Conservation (phyloP, 1,140 invertebrate genomes). For the Ridgeia piscesae region DNA sequence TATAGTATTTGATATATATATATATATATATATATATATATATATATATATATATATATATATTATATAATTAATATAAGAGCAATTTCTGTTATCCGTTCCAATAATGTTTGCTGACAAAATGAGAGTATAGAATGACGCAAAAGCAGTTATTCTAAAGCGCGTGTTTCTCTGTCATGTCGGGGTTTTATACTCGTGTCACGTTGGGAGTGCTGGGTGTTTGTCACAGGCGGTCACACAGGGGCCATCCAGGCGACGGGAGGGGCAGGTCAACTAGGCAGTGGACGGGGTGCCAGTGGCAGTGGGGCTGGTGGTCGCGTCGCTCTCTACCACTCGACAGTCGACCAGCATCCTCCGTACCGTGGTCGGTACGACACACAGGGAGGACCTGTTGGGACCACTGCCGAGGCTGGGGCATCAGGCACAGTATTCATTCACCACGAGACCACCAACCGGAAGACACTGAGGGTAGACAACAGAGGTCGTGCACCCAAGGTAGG, state of each 20-base stretch:
- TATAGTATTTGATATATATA: no score
- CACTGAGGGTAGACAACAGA: slow-evolving; percentile 40
- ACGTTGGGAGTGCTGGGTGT: no score
- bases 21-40: no score
- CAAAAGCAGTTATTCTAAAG: no score
- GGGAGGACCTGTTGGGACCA: slow-evolving; percentile 33
- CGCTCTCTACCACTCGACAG: slow-evolving; percentile 38
- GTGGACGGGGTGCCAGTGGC: slow-evolving; percentile 35
- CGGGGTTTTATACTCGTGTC: no score
- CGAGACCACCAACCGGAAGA: slow-evolving; percentile 22
- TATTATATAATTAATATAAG: no score
- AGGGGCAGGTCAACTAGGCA: slow-evolving; percentile 41
- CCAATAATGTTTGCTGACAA: no score
- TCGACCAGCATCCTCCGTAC: slow-evolving; percentile 41
- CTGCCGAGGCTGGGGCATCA: slow-evolving; percentile 39
- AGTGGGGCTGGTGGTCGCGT: slow-evolving; percentile 43
- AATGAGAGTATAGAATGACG: no score
- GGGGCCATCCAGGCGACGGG: slow-evolving; percentile 35
- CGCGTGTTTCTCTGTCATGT: no score
- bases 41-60: no score
- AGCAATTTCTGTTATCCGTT: no score
- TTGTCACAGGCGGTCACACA: no score
- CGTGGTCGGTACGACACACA: slow-evolving; percentile 38
- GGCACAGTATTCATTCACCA: slow-evolving; percentile 42
- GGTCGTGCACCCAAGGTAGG: slow-evolving; percentile 31